Evolutionary conservation across 2,113 vertebrate species (phyloP).

Genomic region (Piprites chloris): DNA sequence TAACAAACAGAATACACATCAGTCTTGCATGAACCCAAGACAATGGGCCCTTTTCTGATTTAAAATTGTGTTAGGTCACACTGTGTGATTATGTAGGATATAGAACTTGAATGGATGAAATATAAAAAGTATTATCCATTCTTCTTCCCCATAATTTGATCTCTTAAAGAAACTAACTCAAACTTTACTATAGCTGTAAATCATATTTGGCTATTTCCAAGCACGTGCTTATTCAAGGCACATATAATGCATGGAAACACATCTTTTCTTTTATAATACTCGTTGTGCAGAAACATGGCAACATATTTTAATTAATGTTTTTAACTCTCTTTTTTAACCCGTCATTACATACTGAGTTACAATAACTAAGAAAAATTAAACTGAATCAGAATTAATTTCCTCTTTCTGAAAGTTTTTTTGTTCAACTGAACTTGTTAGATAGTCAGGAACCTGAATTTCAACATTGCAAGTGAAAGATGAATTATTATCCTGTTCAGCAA

Average conservation of each 20-base stretch:
- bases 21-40: neutral
- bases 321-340: neutral
- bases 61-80: neutral
- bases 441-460: neutral
- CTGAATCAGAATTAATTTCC: neutral
- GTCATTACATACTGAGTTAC: neutral
- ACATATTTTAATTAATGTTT: neutral
- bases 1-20: neutral
- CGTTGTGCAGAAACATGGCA: neutral
- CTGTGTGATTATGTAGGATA: neutral
- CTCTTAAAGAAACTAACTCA: neutral
- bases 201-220: neutral
- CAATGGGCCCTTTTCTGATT: neutral
- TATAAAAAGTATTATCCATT: neutral
- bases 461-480: neutral
- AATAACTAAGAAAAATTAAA: neutral
- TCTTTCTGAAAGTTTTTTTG: constrained; percentile 27
- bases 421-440: neutral
- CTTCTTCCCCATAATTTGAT: neutral
- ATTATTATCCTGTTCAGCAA: constrained; percentile 36
- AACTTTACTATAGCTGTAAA: neutral
- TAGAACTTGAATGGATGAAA: neutral
- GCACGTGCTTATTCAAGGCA: rapidly evolving
- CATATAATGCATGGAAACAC: neutral
- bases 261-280: neutral